Evolutionary conservation across 2,888 invertebrate genomes (phyloP).

Genomic region (Brachypalpus laphriformis): DNA sequence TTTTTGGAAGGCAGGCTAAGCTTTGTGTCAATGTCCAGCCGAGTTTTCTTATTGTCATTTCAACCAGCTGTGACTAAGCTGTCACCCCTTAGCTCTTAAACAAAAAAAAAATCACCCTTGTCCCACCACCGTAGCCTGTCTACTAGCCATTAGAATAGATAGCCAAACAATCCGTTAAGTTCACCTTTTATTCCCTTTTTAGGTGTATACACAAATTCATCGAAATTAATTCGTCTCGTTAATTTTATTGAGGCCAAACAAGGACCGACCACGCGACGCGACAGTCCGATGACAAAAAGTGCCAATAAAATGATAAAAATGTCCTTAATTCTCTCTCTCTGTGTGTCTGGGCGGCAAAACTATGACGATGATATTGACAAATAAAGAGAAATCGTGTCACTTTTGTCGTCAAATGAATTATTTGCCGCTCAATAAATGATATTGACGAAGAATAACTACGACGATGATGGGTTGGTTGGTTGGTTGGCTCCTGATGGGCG

Average conservation of each 20-base stretch:
- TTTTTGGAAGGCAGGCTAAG: too few relatives aligned
- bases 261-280: conserved; percentile 7
- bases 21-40: too few relatives aligned
- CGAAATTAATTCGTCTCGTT: conserved; percentile 54
- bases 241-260: conserved; percentile 47
- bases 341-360: conserved; percentile 42
- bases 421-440: conserved; percentile 68
- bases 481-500: conserved; percentile 44
- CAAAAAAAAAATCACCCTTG: too few relatives aligned
- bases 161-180: not conserved
- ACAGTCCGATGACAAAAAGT: conserved; percentile 50
- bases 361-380: conserved; percentile 57
- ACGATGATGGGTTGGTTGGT: conserved; percentile 43
- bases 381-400: conserved; percentile 67
- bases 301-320: conserved; percentile 56
- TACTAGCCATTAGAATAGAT: not conserved
- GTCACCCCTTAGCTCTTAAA: too few relatives aligned
- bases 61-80: too few relatives aligned
- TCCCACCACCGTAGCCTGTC: too few relatives aligned
- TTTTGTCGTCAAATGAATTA: conserved; percentile 70
- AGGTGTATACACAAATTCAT: conserved; percentile 1
- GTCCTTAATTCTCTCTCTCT: conserved; percentile 47
- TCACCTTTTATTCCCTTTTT: not conserved
- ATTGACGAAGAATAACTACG: conserved; percentile 44
- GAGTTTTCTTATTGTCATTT: too few relatives aligned